Conservation (phyloP, 37 sponge, comb jelly and placozoan genomes). For the Dysidea cf. avara region DNA sequence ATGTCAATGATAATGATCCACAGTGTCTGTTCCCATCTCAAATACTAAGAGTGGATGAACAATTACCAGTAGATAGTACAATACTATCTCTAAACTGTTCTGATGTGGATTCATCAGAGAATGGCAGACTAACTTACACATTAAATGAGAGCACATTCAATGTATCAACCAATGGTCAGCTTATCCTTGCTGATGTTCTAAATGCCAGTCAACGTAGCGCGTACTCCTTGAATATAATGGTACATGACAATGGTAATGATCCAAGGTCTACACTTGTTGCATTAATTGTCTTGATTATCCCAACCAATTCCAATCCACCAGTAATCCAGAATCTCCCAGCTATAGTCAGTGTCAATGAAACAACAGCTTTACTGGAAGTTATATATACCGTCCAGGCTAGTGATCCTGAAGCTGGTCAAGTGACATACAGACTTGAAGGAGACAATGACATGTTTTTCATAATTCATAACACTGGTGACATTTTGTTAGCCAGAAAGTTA, state of each 20-base stretch:
- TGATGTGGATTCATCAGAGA: conserved; percentile 49
- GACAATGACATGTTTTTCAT: conserved; percentile 19
- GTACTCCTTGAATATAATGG: conserved; percentile 9
- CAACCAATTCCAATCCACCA: conserved; percentile 29
- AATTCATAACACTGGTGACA: conserved; percentile 30
- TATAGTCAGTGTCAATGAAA: conserved; percentile 35
- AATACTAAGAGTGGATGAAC: conserved; percentile 4
- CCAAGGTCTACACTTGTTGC: background rate
- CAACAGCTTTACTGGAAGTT: background rate
- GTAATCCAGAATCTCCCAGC: conserved; percentile 52
- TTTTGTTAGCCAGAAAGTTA: conserved; percentile 27
- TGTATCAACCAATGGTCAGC: background rate
- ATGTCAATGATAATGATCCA: conserved; percentile 68
- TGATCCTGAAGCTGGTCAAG: conserved; percentile 50
- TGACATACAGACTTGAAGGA: conserved; percentile 18
- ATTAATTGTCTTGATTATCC: conserved; percentile 23
- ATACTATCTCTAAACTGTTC: conserved; percentile 43
- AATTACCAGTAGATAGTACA: conserved; percentile 2
- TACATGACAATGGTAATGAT: conserved; percentile 38
- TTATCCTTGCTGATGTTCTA: conserved; percentile 18
- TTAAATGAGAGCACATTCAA: conserved; percentile 7
- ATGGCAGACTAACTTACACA: conserved; percentile 39
- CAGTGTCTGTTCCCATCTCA: conserved; percentile 9
- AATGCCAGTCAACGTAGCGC: conserved; percentile 9
- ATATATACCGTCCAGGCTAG: conserved; percentile 42